These are phyloP conservation scores for Drosophila seclusa DNA, from an alignment of 2,888 invertebrate genomes.

Conservation along the genomic window DNA sequence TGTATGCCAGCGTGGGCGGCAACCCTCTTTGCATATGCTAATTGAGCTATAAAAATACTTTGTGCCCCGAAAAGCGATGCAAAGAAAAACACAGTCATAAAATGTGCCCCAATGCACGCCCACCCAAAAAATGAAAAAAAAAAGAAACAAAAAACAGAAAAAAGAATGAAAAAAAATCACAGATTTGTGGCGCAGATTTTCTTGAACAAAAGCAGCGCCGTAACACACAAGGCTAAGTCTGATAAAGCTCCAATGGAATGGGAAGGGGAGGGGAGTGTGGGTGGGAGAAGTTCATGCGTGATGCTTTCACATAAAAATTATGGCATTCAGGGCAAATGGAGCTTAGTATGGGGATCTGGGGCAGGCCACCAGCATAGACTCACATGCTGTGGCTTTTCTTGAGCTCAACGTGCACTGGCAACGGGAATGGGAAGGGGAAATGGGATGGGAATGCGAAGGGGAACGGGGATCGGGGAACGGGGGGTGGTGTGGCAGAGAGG, in stretches of 20 bases:
- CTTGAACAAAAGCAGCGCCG: constrained; percentile 43
- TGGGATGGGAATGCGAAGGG: not conserved
- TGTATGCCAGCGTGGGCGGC: constrained; percentile 1
- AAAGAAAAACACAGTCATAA: constrained; percentile 71
- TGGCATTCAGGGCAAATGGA: constrained; percentile 78
- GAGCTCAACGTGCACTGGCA: constrained; percentile 17
- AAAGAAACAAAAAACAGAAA: not conserved
- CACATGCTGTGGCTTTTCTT: constrained; percentile 59
- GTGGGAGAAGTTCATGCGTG: constrained; percentile 67
- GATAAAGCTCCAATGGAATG: constrained; percentile 55
- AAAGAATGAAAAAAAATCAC: constrained; percentile 21
- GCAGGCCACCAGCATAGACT: constrained; percentile 46
- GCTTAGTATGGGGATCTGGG: constrained; percentile 61
- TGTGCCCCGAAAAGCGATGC: constrained; percentile 53
- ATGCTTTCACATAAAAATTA: constrained; percentile 79
- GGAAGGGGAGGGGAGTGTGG: not conserved
- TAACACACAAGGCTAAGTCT: constrained; percentile 59
- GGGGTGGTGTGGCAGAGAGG: not conserved
- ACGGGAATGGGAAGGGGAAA: not conserved
- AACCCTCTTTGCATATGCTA: constrained; percentile 66
- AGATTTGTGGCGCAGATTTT: constrained; percentile 68
- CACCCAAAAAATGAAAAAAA: not conserved
- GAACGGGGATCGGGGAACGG: not conserved
- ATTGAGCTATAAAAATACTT: constrained; percentile 79
- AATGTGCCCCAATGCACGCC: constrained; percentile 35